Evolutionary conservation across 2,113 vertebrate genomes (phyloP), one percentile per base, ranked within the genome.

Genomic region (Herpetotheres cachinnans): DNA sequence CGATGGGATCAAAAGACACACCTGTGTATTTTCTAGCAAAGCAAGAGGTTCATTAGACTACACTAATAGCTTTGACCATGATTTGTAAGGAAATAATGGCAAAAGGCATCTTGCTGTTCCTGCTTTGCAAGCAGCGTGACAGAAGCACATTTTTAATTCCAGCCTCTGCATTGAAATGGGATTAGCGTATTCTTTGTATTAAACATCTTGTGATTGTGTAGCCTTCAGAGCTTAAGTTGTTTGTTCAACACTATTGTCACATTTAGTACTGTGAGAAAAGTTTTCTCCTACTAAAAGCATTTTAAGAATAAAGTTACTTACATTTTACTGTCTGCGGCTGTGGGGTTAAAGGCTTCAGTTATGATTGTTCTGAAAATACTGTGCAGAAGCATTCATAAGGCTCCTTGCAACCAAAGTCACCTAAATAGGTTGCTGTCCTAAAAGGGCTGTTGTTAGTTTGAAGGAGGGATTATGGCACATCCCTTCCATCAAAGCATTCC

Each of bases 181-280:
- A 93, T 93, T 89, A 50, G 25, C 62, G 22, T 89, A 56, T 91
- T 93, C 63, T 88, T 93, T 90, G 58, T 65, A 29, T 77, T 93
- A 91, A 86, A 82, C 26, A n/a, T 89, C 72, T 90, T 78, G 56
- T 66, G 40, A 50, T 86, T 97, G 38, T 92, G 32, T 88, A 80
- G 59, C 76, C 47, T 90, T 84, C n/a, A 70, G 46, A 78, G 18
- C 30, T 47, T 38, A 65, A 86, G 27, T 62, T 92, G 47, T 90
- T 96, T 95, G 40, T 89, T 78, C 63, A 95, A 67, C n/a, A n/a
- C 11, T 89, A 26, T 58, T 78, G 52, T 92, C 55, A 42, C 8
- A 27, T 93, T 56, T 70, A 65, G 56, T 90, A 66, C 29, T 38
- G 67, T 90, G n/a, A 66, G 36, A 77, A 78, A 88, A 77, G 32